These are phyloP conservation scores for Mimumesa dahlbomi DNA, from an alignment of 2,888 invertebrate genomes.

Conservation along the genomic window DNA sequence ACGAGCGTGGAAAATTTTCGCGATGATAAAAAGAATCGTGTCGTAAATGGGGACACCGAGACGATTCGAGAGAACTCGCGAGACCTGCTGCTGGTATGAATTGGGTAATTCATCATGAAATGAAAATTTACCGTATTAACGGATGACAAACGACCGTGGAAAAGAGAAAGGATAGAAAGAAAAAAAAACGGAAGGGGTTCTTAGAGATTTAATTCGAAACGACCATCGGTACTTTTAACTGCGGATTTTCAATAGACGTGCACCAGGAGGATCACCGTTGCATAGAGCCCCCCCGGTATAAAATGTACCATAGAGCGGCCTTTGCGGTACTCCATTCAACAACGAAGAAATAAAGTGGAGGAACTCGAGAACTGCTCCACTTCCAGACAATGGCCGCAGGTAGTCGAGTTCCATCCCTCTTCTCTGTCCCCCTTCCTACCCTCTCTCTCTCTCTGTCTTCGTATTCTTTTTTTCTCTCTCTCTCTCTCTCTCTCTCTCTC, in stretches of 20 bases:
- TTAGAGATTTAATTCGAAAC: constrained; percentile 32
- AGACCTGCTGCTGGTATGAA: too few relatives aligned
- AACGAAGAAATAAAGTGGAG: constrained; percentile 67
- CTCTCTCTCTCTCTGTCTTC: constrained; percentile 7
- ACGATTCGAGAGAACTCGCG: too few relatives aligned
- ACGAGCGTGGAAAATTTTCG: background rate
- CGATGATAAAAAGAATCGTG: constrained; percentile 8
- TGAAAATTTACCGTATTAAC: too few relatives aligned
- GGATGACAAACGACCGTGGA: too few relatives aligned
- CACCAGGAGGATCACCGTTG: constrained; percentile 12
- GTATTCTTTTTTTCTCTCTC: too few relatives aligned
- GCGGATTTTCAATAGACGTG: constrained; percentile 27
- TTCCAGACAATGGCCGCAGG: constrained; percentile 71
- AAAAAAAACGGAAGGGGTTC: too few relatives aligned
- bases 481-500: constrained; percentile 10
- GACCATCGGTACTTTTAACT: constrained; percentile 25
- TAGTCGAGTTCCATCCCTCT: constrained; percentile 52
- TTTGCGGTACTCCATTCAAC: constrained; percentile 69
- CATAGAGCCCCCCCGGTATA: constrained; percentile 5
- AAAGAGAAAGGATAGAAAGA: too few relatives aligned
- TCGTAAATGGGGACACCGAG: background rate
- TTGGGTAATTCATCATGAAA: too few relatives aligned
- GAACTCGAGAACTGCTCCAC: constrained; percentile 73
- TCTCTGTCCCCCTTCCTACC: constrained; percentile 19
- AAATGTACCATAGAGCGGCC: constrained; percentile 47